Conservation (phyloP, 2,888 invertebrate genomes). For the Leptopterna dolabrata region DNA sequence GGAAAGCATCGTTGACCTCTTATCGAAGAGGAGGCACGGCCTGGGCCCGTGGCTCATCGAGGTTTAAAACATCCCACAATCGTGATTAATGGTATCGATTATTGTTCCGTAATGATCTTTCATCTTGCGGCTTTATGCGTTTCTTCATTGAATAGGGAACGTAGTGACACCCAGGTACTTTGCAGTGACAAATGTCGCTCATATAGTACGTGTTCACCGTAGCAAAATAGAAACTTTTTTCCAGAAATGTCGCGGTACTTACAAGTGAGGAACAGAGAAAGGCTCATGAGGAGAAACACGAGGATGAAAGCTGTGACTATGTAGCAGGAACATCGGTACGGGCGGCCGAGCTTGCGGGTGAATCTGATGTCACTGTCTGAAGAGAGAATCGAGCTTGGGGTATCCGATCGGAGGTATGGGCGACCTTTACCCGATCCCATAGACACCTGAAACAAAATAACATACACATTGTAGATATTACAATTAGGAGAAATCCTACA, state of each 20-base stretch:
- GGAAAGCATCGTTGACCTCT: background rate
- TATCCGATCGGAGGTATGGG: constrained; percentile 69
- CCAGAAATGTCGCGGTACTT: constrained; percentile 66
- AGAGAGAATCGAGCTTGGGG: constrained; percentile 84
- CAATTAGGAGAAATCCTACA: no score
- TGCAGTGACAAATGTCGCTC: no score
- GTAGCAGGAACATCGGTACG: constrained; percentile 88
- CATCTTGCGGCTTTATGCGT: no score
- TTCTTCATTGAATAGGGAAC: no score
- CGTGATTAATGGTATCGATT: background rate
- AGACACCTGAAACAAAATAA: constrained; percentile 68
- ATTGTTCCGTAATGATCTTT: no score
- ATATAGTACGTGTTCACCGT: no score
- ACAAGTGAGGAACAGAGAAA: constrained; percentile 76
- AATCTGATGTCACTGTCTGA: constrained; percentile 91
- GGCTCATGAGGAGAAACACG: constrained; percentile 78
- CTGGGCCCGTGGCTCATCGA: background rate
- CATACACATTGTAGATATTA: no score
- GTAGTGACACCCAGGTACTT: no score
- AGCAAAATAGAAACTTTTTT: background rate
- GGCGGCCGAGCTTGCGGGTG: constrained; percentile 85
- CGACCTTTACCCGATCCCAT: constrained; percentile 68
- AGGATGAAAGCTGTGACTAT: constrained; percentile 86
- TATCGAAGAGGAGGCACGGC: background rate
- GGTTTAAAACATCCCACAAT: background rate